Conservation (phyloP, 2,888 invertebrate genomes). For the Meloe dianella region DNA sequence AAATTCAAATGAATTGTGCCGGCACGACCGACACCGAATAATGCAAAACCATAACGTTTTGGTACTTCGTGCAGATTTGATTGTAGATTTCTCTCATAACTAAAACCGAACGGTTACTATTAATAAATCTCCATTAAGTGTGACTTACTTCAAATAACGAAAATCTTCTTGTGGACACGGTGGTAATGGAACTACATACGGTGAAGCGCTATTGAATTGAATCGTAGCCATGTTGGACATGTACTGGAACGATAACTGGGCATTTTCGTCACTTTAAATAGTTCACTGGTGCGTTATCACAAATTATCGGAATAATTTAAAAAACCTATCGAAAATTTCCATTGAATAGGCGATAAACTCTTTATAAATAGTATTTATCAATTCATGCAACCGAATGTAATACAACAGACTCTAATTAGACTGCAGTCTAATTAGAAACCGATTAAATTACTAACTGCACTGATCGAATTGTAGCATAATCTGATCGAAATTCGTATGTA, state of each 20-base stretch:
- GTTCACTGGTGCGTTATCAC: neutral
- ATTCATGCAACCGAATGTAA: neutral
- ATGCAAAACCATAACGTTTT: conserved; percentile 59
- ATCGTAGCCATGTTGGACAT: conserved; percentile 62
- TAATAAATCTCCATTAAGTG: neutral
- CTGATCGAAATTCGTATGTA: neutral
- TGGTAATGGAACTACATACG: conserved; percentile 55
- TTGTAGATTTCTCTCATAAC: conserved; percentile 59
- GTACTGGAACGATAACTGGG: neutral
- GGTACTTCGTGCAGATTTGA: conserved; percentile 49
- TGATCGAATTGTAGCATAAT: neutral
- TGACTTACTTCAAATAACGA: conserved; percentile 60
- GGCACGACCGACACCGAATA: conserved; percentile 68
- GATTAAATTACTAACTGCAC: neutral
- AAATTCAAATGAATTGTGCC: conserved; percentile 67
- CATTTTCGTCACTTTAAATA: conserved; percentile 6
- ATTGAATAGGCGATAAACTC: neutral
- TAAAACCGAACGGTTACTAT: conserved; percentile 40
- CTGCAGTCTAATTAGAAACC: neutral
- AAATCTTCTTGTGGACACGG: conserved; percentile 60
- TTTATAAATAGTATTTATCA: neutral
- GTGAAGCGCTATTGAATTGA: conserved; percentile 62
- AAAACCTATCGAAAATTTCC: too few relatives aligned
- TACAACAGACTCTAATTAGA: neutral
- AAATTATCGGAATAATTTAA: neutral